phyloP scores from a whole-genome alignment of 2,113 vertebrate species.

The Dipodomys ordii region DNA sequence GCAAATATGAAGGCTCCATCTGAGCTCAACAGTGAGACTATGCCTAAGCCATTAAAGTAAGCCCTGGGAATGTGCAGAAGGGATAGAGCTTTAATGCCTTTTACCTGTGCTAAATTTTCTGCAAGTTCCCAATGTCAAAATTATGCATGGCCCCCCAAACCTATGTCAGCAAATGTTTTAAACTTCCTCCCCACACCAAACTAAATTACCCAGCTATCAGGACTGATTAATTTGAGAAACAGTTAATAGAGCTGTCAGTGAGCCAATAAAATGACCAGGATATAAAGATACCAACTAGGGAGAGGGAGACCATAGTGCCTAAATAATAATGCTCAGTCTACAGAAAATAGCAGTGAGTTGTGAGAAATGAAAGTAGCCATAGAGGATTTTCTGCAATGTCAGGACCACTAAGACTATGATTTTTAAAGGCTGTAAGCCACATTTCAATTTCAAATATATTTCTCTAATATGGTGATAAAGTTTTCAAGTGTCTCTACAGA shows the following conservation, averaged over 20 bases:
- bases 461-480: background rate
- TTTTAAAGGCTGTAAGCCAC: background rate
- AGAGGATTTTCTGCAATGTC: background rate
- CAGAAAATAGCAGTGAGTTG: background rate
- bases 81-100: slow-evolving; percentile 59
- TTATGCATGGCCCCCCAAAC: slow-evolving; percentile 13
- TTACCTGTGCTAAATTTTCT: slow-evolving; percentile 53
- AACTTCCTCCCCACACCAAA: slow-evolving; percentile 10
- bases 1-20: slow-evolving; percentile 56
- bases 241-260: slow-evolving; percentile 8
- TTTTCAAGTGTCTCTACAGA: background rate
- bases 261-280: background rate
- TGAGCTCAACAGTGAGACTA: background rate
- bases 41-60: slow-evolving; percentile 65
- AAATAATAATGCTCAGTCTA: background rate
- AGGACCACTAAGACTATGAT: background rate
- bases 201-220: background rate
- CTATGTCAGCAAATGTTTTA: slow-evolving; percentile 43
- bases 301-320: background rate
- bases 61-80: slow-evolving; percentile 66
- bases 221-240: slow-evolving; percentile 25
- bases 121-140: slow-evolving; percentile 40
- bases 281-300: background rate
- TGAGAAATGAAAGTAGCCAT: background rate
- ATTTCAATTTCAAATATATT: background rate